Evolutionary conservation across 2,113 vertebrate species (phyloP), one percentile per base, ranked within the genome.

Genomic region (Ciconia maguari): DNA sequence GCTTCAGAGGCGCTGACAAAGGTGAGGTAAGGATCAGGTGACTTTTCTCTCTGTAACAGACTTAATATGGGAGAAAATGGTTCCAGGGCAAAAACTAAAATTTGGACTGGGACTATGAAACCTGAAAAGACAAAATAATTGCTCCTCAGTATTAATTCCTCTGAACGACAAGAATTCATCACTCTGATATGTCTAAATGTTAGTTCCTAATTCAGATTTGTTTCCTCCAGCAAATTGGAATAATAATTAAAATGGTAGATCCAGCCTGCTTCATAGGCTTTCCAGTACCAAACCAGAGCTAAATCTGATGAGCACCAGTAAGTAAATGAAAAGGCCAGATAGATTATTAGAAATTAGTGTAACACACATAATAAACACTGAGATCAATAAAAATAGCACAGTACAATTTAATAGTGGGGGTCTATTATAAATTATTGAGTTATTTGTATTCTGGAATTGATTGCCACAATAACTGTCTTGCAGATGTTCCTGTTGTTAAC

Each of bases 401-500:
- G 85, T 80, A 71, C 48, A 85, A 87, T 92, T 96, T 91, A 84
- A 90, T 89, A 78, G 70, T 83, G 65, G 51, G 41, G 46, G 42
- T 95, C 76, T 78, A 29, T 70, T 75, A 68, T 27, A 85, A 90
- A 91, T 92, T 86, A 78, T n/a, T 76, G 49, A 69, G 80, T 82
- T 95, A 64, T 90, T 89, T 92, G 49, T 78, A 61, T 91, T 69
- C 89, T 72, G 80, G 85, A 86, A 89, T 51, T 68, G 16, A 94
- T 82, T 92, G 61, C 69, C 90, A 85, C 48, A 64, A 38, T 60
- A 93, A 90, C 78, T 54, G 69, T 92, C 64, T 87, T 54, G 66
- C 78, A 91, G 92, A 72, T 80, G 82, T 80, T 89, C 83, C 88
- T 89, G 58, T 68, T 92, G 83, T 85, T 81, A 87, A 87, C 84